These are phyloP conservation scores for Atta cephalotes DNA, from an alignment of 1,140 invertebrate species.

Conservation along the genomic window DNA sequence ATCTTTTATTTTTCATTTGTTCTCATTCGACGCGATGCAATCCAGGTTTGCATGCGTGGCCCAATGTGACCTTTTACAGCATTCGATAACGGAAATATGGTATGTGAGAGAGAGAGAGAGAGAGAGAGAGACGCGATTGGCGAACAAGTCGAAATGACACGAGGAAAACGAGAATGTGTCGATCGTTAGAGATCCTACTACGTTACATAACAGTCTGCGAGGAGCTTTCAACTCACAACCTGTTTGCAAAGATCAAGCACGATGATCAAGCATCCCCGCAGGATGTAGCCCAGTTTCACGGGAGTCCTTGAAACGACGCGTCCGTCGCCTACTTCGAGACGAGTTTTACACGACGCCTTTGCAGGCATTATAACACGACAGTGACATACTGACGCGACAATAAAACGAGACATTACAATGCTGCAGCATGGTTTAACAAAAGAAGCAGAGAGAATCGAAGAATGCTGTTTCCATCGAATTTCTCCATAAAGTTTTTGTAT, in stretches of 20 bases:
- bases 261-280: slow-evolving; percentile 41
- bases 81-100: slow-evolving; percentile 31
- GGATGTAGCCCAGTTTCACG: slow-evolving; percentile 1
- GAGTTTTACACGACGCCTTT: slow-evolving; percentile 17
- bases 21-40: slow-evolving; percentile 3
- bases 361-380: slow-evolving; percentile 17
- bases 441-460: neutral
- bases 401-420: slow-evolving; percentile 6
- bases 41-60: neutral
- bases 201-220: slow-evolving; percentile 73
- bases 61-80: slow-evolving; percentile 12
- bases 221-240: slow-evolving; percentile 59
- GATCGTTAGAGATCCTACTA: slow-evolving; percentile 38
- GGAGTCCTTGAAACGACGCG: slow-evolving; percentile 53
- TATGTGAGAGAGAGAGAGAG: neutral
- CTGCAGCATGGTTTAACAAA: neutral
- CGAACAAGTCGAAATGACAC: slow-evolving; percentile 20
- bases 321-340: slow-evolving; percentile 4
- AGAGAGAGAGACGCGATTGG: slow-evolving; percentile 10
- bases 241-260: slow-evolving; percentile 14
- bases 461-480: neutral
- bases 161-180: slow-evolving; percentile 46
- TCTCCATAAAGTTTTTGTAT: no score
- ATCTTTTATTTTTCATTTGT: neutral
- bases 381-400: slow-evolving; percentile 18